These are phyloP conservation scores for Holcopasites calliopsidis DNA, from an alignment of 1,140 invertebrate genomes.

Conservation along the genomic window DNA sequence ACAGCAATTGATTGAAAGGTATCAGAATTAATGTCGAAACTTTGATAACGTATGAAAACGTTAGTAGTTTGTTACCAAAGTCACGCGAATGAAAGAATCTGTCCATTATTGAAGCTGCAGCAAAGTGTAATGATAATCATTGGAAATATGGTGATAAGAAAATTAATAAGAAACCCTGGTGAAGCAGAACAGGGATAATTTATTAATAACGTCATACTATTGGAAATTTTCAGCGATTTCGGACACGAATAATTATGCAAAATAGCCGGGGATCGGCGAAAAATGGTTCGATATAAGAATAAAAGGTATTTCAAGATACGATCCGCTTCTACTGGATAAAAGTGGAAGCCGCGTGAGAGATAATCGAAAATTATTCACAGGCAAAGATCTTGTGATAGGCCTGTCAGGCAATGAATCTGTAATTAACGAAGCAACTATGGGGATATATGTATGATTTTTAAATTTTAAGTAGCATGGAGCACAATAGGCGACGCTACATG, in stretches of 20 bases:
- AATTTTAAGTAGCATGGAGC: not conserved
- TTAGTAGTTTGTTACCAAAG: not conserved
- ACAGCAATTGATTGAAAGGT: not conserved
- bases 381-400: not conserved
- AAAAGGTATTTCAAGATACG: not conserved
- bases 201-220: not conserved
- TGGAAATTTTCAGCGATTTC: not conserved
- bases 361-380: not conserved
- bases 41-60: not conserved
- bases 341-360: no score
- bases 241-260: conserved; percentile 1
- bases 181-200: not conserved
- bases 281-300: not conserved
- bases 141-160: not conserved
- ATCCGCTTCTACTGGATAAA: not conserved
- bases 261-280: not conserved
- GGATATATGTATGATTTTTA: not conserved
- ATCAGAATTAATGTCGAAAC: not conserved
- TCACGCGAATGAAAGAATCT: not conserved
- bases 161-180: not conserved
- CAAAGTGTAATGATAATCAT: not conserved
- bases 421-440: not conserved
- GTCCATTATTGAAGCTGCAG: not conserved
- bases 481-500: not conserved
- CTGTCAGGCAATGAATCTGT: not conserved